A percentile compares a stretch with the other conserved stretches of the same genome.
Evolutionary conservation across 2,888 invertebrate species (phyloP).

Genomic region (Volucella inanis): DNA sequence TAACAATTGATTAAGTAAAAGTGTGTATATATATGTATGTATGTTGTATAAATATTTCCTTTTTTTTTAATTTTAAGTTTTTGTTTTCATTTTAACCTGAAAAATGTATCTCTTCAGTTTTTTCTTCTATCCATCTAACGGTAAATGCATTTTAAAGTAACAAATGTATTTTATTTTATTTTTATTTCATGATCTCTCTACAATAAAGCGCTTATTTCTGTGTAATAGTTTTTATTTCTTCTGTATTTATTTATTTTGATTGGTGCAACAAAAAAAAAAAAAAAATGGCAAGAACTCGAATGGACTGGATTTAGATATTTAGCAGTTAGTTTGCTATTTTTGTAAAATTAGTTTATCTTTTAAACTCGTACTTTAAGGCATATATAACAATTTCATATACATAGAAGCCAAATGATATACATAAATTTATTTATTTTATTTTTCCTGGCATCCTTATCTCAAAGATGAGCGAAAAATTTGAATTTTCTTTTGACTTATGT

Average conservation of each 20-base stretch:
- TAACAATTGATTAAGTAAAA: slow-evolving; percentile 45
- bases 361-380: slow-evolving; percentile 27
- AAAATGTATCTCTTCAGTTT: slow-evolving; percentile 20
- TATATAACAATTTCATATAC: slow-evolving; percentile 16
- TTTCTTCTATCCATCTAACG: slow-evolving; percentile 23
- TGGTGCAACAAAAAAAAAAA: slow-evolving; percentile 9
- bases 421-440: slow-evolving; percentile 17
- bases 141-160: slow-evolving; percentile 60
- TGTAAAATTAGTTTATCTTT: slow-evolving; percentile 9
- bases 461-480: slow-evolving; percentile 3
- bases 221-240: not conserved
- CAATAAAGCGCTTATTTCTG: slow-evolving; percentile 51
- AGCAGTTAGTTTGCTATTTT: slow-evolving; percentile 15
- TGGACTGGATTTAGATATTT: slow-evolving; percentile 54
- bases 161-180: slow-evolving; percentile 26
- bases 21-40: slow-evolving; percentile 42
- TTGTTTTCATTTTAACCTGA: slow-evolving; percentile 4
- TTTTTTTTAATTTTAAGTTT: slow-evolving; percentile 26
- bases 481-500: not conserved
- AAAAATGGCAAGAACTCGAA: slow-evolving; percentile 67
- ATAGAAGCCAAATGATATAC: slow-evolving; percentile 41
- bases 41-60: slow-evolving; percentile 52
- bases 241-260: slow-evolving; percentile 34
- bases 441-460: not conserved
- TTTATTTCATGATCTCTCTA: slow-evolving; percentile 13